Conservation (phyloP, 2,888 invertebrate species). For the Polietes domitor region DNA sequence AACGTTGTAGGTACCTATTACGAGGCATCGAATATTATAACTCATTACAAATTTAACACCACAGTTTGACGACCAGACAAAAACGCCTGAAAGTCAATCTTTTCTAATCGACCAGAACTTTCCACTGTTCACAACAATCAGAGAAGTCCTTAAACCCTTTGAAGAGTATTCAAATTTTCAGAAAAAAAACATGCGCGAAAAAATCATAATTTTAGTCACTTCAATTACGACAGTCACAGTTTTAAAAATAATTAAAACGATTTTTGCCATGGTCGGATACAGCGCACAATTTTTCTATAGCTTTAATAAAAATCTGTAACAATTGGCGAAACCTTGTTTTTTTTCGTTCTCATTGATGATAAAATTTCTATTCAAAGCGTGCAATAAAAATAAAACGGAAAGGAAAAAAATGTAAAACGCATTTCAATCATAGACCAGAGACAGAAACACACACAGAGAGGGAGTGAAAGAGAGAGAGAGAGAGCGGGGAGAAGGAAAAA, state of each 20-base stretch:
- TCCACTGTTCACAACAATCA: too few species aligned
- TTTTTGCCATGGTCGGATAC: not conserved
- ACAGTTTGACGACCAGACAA: too few species aligned
- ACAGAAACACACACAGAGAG: too few species aligned
- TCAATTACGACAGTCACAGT: not conserved
- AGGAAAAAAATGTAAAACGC: conserved; percentile 51
- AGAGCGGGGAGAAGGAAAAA: too few species aligned
- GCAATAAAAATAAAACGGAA: not conserved
- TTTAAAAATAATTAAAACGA: conserved; percentile 15
- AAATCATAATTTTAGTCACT: not conserved
- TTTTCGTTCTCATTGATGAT: conserved; percentile 20
- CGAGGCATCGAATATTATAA: too few species aligned
- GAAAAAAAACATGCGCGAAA: not conserved
- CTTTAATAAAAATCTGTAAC: conserved; percentile 26
- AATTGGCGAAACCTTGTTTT: conserved; percentile 3
- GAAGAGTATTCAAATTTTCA: not conserved
- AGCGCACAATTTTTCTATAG: conserved; percentile 6
- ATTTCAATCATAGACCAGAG: conserved; percentile 51
- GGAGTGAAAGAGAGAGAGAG: too few species aligned
- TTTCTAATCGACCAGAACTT: too few species aligned
- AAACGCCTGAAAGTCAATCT: too few species aligned
- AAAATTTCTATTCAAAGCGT: not conserved
- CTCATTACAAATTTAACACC: too few species aligned
- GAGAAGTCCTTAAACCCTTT: not conserved
- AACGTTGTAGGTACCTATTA: too few species aligned